Conservation (phyloP, 2,888 invertebrate species). For the Clitarchus hookeri region DNA sequence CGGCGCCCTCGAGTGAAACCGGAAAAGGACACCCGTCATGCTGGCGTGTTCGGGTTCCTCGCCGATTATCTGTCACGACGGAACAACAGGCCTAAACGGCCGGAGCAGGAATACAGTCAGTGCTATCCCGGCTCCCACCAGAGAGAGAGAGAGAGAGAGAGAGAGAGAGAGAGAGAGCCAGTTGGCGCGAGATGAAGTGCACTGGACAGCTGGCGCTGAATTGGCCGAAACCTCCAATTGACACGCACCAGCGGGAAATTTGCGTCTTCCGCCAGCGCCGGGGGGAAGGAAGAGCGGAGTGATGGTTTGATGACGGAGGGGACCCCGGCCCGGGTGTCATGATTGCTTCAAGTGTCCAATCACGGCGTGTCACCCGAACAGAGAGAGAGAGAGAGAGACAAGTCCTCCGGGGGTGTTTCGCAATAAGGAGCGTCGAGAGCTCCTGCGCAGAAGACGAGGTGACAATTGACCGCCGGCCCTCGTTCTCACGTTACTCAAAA, state of each 20-base stretch:
- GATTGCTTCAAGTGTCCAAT: not conserved
- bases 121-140: too few relatives aligned
- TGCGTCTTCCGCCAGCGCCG: not conserved
- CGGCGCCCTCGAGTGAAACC: too few relatives aligned
- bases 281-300: not conserved
- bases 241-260: not conserved
- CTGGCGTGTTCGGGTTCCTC: too few relatives aligned
- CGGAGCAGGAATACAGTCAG: too few relatives aligned
- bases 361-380: too few relatives aligned
- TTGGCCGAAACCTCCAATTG: not conserved
- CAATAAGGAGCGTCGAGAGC: not conserved
- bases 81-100: too few relatives aligned
- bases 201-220: not conserved
- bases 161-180: too few relatives aligned
- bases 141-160: too few relatives aligned
- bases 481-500: not conserved
- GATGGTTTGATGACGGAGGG: too few relatives aligned
- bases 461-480: not conserved
- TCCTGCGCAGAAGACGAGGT: not conserved
- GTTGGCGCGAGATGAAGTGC: not conserved
- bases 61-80: too few relatives aligned
- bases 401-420: not conserved
- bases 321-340: not conserved
- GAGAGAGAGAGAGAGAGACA: too few relatives aligned
- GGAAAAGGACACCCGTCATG: too few relatives aligned